Conservation (phyloP, 2,888 invertebrate genomes). For the Rotaria sp. region DNA sequence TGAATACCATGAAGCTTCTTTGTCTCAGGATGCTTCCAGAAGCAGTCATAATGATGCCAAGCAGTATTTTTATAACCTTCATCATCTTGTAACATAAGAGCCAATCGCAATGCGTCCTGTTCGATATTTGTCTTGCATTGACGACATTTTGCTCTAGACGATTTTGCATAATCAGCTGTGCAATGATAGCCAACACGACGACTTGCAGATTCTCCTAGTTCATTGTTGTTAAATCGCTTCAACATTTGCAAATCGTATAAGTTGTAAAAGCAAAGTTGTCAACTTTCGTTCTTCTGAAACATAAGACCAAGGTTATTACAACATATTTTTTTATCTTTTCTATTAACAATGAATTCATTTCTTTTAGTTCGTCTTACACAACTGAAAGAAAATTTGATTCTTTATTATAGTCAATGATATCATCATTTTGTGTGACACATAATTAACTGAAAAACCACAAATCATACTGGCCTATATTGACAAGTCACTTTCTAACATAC, state of each 20-base stretch:
- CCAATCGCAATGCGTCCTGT: not conserved
- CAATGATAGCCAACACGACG: not conserved
- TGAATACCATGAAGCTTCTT: not conserved
- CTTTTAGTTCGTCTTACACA: too few relatives aligned
- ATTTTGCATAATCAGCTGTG: not conserved
- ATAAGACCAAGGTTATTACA: too few relatives aligned
- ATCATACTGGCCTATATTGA: too few relatives aligned
- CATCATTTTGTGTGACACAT: too few relatives aligned
- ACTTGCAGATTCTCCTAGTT: not conserved
- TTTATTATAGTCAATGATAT: too few relatives aligned
- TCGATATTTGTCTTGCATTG: not conserved
- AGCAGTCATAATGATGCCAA: not conserved
- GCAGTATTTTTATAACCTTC: not conserved
- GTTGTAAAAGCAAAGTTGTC: too few relatives aligned
- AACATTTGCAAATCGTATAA: not conserved
- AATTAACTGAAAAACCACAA: too few relatives aligned
- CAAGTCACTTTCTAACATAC: too few relatives aligned
- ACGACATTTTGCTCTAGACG: not conserved
- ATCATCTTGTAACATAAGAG: not conserved
- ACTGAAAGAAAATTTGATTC: too few relatives aligned
- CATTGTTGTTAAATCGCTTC: not conserved
- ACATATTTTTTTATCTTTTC: too few relatives aligned
- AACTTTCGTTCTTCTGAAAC: too few relatives aligned
- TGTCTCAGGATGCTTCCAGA: conserved; percentile 3
- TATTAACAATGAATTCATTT: too few relatives aligned